Evolutionary conservation across 1,140 invertebrate genomes (phyloP).

Genomic region (Papilio polytes): DNA sequence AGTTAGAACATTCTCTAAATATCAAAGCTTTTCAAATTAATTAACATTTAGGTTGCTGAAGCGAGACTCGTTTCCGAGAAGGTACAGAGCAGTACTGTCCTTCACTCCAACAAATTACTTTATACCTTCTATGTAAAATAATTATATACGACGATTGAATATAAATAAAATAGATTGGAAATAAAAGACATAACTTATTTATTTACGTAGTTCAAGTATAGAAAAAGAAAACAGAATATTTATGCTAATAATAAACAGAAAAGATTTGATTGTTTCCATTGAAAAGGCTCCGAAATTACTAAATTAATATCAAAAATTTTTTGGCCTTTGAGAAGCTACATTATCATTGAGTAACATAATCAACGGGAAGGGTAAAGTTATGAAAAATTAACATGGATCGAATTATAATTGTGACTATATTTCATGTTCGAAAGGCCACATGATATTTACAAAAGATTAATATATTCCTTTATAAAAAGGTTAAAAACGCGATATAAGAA

Average conservation of each 20-base stretch:
- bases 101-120: neutral
- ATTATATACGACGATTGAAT: neutral
- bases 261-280: neutral
- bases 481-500: too few species aligned
- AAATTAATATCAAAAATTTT: too few species aligned
- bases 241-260: neutral
- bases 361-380: too few species aligned
- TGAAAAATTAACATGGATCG: too few species aligned
- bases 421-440: too few species aligned
- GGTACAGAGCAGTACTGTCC: neutral
- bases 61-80: neutral
- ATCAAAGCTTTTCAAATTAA: neutral
- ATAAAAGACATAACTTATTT: neutral
- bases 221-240: neutral
- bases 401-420: too few species aligned
- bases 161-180: neutral
- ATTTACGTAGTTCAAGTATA: neutral
- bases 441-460: neutral
- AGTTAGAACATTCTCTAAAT: neutral
- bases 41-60: neutral
- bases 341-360: too few species aligned
- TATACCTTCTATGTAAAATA: neutral
- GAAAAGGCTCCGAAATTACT: too few species aligned
- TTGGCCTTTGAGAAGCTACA: too few species aligned
- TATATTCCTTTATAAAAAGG: neutral